Base-by-base conservation (phyloP, 1,140 invertebrate genomes). In the Trichomalopsis sarcophagae region DNA sequence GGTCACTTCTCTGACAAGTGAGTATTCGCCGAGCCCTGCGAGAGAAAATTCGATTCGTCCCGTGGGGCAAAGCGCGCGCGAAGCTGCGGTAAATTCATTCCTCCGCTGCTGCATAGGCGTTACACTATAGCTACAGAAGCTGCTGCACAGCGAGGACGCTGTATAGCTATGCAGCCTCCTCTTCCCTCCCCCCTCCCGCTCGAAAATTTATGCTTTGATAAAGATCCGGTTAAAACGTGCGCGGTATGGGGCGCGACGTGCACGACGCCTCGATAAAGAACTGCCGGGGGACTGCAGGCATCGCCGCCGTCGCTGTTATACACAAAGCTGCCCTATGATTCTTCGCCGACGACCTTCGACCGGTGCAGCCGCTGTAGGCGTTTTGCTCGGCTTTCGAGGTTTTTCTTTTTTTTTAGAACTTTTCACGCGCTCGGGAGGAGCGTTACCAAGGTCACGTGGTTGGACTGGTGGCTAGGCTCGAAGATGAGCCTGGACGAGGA, bases 1-100 rank as follows among this genome's bases (percentile, higher is more conserved):
- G 88, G 87, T 88, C 87, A 87, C 87, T 89, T 89, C 44, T 33
- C 44, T 33, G 78, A 88, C 87, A 90, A 89, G 89, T 90, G 81
- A 90, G 89, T 90, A 88, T 36, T 7, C 2, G 27, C 13, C 3
- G 44, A 55, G 27, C 0, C 2, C 14, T 47, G 27, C 69, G 47
- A 23, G 69, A 23, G 75, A 78, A 84, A 84, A 84, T 84, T 84
- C 47, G 69, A 84, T 84, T 84, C 66, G 66, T 27, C 47, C 68
- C 21, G 33, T 1, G 81, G 33, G 71, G 6, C 27, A 77, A 47
- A 36, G 75, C 27, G 44, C 68, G 50, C 50, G 71, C 66, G 33
- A 17, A 50, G 23, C 55, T 7, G 33, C 73, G 13, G 66, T 50
- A 50, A 71, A 81, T 81, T 71, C 79, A 81, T 81, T 23, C 23